A percentile compares a stretch with the other conserved stretches of the same genome.
phyloP scores from a whole-genome alignment of 2,797 vertebrate genomes.

The Tinamus major region DNA sequence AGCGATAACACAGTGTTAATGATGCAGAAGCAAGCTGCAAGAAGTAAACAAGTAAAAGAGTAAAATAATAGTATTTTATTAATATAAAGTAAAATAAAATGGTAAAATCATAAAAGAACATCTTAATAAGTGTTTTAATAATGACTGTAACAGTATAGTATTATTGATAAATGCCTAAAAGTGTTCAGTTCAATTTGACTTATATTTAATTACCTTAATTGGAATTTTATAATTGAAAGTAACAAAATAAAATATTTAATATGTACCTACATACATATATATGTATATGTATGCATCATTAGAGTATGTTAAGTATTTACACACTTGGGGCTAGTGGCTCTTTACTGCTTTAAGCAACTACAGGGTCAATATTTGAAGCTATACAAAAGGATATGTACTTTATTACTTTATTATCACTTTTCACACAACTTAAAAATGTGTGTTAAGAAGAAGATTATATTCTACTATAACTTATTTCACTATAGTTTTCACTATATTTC shows the following conservation, averaged over 20 bases:
- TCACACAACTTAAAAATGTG: neutral
- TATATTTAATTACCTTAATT: neutral
- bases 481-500: neutral
- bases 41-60: neutral
- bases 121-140: neutral
- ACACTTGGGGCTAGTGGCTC: neutral
- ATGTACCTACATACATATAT: too few relatives aligned
- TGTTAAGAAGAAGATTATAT: neutral
- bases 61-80: neutral
- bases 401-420: neutral
- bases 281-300: neutral
- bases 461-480: neutral
- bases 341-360: neutral
- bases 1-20: neutral
- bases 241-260: neutral
- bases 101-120: neutral
- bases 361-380: neutral
- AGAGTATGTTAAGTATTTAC: neutral
- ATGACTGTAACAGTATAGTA: neutral
- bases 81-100: too few relatives aligned
- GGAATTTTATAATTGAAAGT: neutral
- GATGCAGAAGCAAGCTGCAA: neutral
- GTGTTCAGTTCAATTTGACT: neutral
- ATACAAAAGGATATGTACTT: neutral
- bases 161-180: neutral